phyloP scores from a whole-genome alignment of 2,113 vertebrate species.

The Sceloporus undulatus region DNA sequence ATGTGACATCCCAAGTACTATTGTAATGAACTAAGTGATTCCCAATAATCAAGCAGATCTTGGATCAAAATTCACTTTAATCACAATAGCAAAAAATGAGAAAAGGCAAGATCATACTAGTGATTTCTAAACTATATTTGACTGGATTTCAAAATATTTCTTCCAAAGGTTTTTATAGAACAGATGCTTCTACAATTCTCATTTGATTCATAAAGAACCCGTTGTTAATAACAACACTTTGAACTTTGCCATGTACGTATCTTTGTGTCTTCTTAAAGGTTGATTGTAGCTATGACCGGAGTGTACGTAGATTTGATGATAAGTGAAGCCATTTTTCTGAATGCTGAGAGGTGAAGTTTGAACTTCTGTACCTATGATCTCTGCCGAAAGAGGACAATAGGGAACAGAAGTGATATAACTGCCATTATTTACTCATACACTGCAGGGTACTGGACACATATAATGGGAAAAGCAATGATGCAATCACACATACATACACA shows the following conservation, averaged over 20 bases:
- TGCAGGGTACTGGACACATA: not conserved
- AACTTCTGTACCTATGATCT: slow-evolving; percentile 1
- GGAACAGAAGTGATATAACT: not conserved
- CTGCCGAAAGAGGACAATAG: slow-evolving; percentile 8
- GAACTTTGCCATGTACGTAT: slow-evolving; percentile 49
- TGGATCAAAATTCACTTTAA: not conserved
- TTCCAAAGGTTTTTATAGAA: slow-evolving; percentile 44
- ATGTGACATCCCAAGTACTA: not conserved
- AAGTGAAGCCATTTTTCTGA: slow-evolving; percentile 17
- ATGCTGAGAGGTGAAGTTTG: not conserved
- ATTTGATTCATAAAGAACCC: slow-evolving; percentile 2
- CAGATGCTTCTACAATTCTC: slow-evolving; percentile 15
- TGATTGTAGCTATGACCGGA: slow-evolving; percentile 37
- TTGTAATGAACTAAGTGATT: not conserved
- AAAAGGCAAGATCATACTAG: not conserved
- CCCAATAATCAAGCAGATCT: not conserved
- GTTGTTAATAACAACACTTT: slow-evolving; percentile 41
- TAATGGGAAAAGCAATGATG: not conserved
- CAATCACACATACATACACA: not conserved
- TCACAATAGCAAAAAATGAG: slow-evolving; percentile 35
- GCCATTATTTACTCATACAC: not conserved
- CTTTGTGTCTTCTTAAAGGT: slow-evolving; percentile 39
- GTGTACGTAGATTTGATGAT: not conserved
- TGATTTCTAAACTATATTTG: not conserved
- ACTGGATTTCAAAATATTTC: slow-evolving; percentile 8